A percentile compares a stretch with the other conserved stretches of the same genome.
Conservation (phyloP, 2,888 invertebrate genomes). For the Nephrotoma flavescens region DNA sequence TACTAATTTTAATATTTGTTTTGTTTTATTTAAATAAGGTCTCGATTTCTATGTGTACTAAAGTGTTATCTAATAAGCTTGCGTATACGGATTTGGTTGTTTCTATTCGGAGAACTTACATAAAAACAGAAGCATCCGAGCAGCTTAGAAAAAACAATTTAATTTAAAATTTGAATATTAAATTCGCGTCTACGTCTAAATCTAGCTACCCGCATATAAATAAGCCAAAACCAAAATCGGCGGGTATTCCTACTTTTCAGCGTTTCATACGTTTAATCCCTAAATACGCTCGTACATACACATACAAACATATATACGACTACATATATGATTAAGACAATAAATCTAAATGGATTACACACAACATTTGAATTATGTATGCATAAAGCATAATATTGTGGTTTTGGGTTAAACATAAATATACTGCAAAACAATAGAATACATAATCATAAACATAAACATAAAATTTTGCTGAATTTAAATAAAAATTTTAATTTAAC, state of each 20-base stretch:
- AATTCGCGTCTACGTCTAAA: neutral
- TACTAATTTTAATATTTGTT: neutral
- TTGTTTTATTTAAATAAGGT: neutral
- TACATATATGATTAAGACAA: conserved; percentile 41
- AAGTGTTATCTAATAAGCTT: neutral
- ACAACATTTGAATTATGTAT: conserved; percentile 4
- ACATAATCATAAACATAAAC: neutral
- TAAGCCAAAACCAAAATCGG: neutral
- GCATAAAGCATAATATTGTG: conserved; percentile 5
- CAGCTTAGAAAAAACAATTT: neutral
- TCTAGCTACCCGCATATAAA: too few species aligned
- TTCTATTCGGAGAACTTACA: neutral
- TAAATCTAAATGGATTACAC: conserved; percentile 35
- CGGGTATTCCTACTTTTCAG: neutral
- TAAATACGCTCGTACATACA: neutral
- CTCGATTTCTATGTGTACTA: neutral
- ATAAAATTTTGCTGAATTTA: neutral
- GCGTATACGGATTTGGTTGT: neutral
- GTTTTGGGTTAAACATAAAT: neutral
- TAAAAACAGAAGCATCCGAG: neutral
- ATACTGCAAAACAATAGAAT: neutral
- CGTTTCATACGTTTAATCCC: conserved; percentile 36
- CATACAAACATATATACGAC: conserved; percentile 22
- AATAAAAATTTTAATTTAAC: neutral
- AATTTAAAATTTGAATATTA: neutral